These are phyloP conservation scores for Mythimna loreyi DNA, from an alignment of 2,888 invertebrate species.

Conservation along the genomic window DNA sequence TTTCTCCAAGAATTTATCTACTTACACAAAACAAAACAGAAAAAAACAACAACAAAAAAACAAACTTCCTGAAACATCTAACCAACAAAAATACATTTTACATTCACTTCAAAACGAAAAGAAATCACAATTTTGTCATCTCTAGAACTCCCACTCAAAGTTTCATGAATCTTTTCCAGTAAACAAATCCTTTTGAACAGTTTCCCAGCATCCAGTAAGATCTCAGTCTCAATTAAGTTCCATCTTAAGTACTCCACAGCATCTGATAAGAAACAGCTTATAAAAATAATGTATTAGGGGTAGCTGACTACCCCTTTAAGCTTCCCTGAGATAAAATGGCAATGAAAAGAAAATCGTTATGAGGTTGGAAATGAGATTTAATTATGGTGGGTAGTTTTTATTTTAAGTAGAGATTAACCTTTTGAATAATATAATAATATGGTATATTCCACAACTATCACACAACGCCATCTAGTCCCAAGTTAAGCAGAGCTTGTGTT, in stretches of 20 bases:
- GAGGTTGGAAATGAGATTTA: neutral
- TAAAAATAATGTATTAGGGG: conserved; percentile 37
- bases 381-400: conserved; percentile 23
- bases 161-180: conserved; percentile 70
- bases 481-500: no score
- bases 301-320: conserved; percentile 39
- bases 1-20: neutral
- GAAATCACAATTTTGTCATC: conserved; percentile 20
- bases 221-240: conserved; percentile 61
- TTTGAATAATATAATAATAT: no score
- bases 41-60: neutral
- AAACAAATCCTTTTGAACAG: conserved; percentile 74
- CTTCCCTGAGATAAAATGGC: conserved; percentile 28
- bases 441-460: no score
- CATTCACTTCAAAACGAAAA: conserved; percentile 8
- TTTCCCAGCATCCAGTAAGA: conserved; percentile 47
- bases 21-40: neutral
- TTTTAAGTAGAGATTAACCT: neutral
- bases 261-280: conserved; percentile 46
- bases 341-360: conserved; percentile 30
- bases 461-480: no score
- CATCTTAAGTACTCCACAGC: conserved; percentile 35
- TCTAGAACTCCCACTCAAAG: conserved; percentile 51
- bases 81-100: neutral
- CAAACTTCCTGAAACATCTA: neutral